Evolutionary conservation across 2,113 vertebrate species (phyloP), one percentile per base, ranked within the genome.

Genomic region (Cichladusa arquata): DNA sequence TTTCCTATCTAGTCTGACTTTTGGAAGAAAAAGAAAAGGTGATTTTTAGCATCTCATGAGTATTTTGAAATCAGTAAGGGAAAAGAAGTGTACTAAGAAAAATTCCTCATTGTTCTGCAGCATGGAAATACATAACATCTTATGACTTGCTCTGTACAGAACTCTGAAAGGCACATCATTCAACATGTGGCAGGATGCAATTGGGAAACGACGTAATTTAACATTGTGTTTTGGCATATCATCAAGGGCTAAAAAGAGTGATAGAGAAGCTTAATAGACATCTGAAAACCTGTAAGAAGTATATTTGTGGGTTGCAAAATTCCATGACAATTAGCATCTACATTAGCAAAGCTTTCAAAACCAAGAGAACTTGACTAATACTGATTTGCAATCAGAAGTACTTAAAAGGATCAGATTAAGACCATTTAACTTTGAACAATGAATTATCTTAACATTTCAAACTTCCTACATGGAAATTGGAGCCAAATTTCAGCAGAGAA

Each of bases 201-300:
- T 5, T 88, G 93, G 79, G 79, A 92, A 94, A 72, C 51, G 60
- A 72, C 45, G 31, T 71, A 56, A 79, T 84, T 56, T 78, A 92
- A 74, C 45, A 56, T 14, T 50, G 72, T 91, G 61, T 91, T 95
- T 84, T 91, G 86, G 89, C 61, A 7, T 76, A 65, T 61, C 53
- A 95, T 89, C 83, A 87, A 85, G 83, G 77, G 40, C 81, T 93
- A 87, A 80, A 71, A 88, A 64, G 51, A 81, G 71, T 88, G 74
- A 86, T 25, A 81, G 72, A 67, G 56, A 73, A 90, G 65, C 57
- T 86, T 83, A 88, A 83, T 1, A 86, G 88, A 62, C 26, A 38
- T 90, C 76, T 51, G 64, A 69, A 94, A 95, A 96, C 60, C 56
- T 81, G 45, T 36, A 40, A 92, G 80, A 90, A 93, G n/a, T 83